Evolutionary conservation across 2,113 vertebrate genomes (phyloP), one percentile per base, ranked within the genome.

Genomic region (Sylvicapra grimmia): DNA sequence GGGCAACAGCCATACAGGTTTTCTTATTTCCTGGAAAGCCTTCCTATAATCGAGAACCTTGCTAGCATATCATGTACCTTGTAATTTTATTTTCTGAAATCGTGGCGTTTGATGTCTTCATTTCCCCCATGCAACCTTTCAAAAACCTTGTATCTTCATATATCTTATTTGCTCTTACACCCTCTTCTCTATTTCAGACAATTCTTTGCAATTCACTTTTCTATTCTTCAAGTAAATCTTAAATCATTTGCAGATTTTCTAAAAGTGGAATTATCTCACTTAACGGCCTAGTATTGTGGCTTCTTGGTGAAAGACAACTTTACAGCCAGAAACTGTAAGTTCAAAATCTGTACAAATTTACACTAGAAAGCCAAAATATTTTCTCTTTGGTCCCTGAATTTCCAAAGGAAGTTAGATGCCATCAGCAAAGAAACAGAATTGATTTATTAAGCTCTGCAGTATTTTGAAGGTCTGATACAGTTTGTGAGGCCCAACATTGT

Each of bases 281-380:
- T 97, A 75, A 86, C 6, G 51, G 36, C 95, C 40, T 77, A 83
- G 40, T 86, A 68, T 93, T 98, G 91, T 96, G 6, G 96, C 94
- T 98, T 99, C 97, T 94, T 98, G 95, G 87, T 88, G 97, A 79
- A 86, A 96, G 97, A 98, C 89, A 72, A 88, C 92, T 98, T 97
- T 97, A 88, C 65, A 98, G 94, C 97, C 89, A 94, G 86, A 98
- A 98, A 65, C 86, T 97, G 44, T 95, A 98, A 98, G 36, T 56
- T 97, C 97, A 98, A 98, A 98, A 98, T 98, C 92, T 98, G 90
- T 95, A 94, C 93, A 97, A 97, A 98, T 98, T 98, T 98, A 98
- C 68, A 94, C 92, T 97, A 94, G 97, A 98, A 96, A 98, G 86
- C 86, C 79, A 93, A 97, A 98, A 96, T 98, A 98, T 97, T 98